Conservation (phyloP, 2,113 vertebrate species). For the Hepsetus odoe region DNA sequence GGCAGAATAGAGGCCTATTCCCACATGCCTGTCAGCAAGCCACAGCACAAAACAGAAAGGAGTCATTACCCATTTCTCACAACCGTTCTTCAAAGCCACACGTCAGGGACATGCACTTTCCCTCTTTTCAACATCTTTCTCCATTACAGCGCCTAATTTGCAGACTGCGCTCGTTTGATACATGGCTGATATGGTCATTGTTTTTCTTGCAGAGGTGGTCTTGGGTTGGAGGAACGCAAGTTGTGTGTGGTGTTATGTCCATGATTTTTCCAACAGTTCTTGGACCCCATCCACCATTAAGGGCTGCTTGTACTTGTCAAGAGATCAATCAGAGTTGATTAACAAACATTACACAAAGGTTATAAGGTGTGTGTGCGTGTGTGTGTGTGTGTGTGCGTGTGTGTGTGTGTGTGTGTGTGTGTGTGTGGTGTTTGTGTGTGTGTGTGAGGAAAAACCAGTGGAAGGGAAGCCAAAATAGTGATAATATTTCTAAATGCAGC, state of each 20-base stretch:
- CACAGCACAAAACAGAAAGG: conserved; percentile 2
- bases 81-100: conserved; percentile 5
- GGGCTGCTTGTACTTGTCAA: background rate
- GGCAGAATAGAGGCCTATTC: conserved; percentile 7
- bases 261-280: background rate
- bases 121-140: conserved; percentile 34
- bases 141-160: background rate
- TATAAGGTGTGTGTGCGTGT: background rate
- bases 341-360: background rate
- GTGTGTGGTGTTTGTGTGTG: background rate
- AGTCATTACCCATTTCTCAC: conserved; percentile 17
- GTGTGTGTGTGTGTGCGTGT: background rate
- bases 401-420: background rate
- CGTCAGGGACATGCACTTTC: conserved; percentile 31
- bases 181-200: conserved; percentile 2
- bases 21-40: conserved; percentile 14
- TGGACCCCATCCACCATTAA: background rate
- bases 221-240: background rate
- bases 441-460: background rate
- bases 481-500: background rate
- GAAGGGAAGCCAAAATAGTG: background rate
- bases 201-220: conserved; percentile 1
- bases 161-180: background rate
- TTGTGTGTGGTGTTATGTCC: background rate
- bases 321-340: conserved; percentile 3